Evolutionary conservation across 2,888 invertebrate genomes (phyloP), one percentile per base, ranked within the genome.

Genomic region (Holacanthella duospinosa): DNA sequence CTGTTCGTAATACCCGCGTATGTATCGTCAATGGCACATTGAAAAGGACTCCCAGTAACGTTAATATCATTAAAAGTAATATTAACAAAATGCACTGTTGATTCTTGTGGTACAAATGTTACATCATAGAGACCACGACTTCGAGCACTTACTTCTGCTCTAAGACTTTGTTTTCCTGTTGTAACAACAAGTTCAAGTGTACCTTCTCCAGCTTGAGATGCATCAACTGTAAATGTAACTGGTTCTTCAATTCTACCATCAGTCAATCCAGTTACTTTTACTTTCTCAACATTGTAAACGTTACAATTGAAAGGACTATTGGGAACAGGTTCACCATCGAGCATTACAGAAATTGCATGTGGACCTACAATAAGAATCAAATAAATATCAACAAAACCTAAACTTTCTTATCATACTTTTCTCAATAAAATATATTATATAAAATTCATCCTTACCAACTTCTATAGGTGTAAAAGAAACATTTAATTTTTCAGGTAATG

Each of bases 241-340:
- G 92, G 89, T 74, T 89, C 87, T 2, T 90, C 90, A 12, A 92
- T 82, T 77, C 87, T 85, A 75, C 72, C 69, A 61, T 68, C 76
- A 36, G 77, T 76, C 60, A 80, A 74, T 43, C 80, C 79, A 21
- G 78, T 77, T 44, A 83, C 78, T 71, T 77, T 77, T 27, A 83
- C 80, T 72, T 78, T 78, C 25, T 77, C 85, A 0, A 94, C 93
- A 76, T 95, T 93, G 74, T 93, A 95, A 43, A 93, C 91, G 76
- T 94, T 93, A 77, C 94, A 94, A 25, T 88, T 88, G 77, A 93
- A 93, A 0, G 95, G 95, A 25, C 93, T 93, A 1, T 93, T 93
- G 64, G 86, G 87, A 2, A 94, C 87, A 60, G 89, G 87, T 69
- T 91, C 86, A 36, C 87, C 89, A 62, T 89, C 89, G 59, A 90